Evolutionary conservation across 2,113 vertebrate genomes (phyloP).

Genomic region (Petroica traversi): DNA sequence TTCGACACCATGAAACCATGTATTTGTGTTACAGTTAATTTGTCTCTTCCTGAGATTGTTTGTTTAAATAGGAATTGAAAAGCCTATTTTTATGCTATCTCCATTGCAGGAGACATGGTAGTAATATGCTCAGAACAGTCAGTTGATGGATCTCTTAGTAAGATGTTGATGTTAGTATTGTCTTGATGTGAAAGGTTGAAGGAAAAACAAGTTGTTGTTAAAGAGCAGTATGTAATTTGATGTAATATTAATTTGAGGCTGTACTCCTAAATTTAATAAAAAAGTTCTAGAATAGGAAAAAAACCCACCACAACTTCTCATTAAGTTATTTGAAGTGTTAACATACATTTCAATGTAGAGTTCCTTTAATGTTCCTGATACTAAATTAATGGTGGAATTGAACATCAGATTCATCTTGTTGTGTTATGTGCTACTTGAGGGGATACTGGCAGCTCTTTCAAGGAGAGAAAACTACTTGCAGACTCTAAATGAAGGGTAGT

Average conservation of each 20-base stretch:
- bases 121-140: not conserved
- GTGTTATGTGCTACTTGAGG: not conserved
- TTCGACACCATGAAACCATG: not conserved
- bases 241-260: not conserved
- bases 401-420: not conserved
- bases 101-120: not conserved
- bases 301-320: accelerated
- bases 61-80: conserved; percentile 8
- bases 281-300: not conserved
- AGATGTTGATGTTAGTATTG: not conserved
- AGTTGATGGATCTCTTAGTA: not conserved
- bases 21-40: not conserved
- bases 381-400: not conserved
- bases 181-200: not conserved
- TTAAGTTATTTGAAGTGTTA: not conserved
- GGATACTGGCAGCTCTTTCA: not conserved
- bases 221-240: not conserved
- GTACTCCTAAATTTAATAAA: not conserved
- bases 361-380: not conserved
- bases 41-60: conserved; percentile 21
- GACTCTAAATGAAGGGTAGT: not conserved
- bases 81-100: not conserved
- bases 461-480: not conserved
- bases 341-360: not conserved
- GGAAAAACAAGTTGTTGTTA: not conserved